These are phyloP conservation scores for Calliphora vomitoria DNA, from an alignment of 2,888 invertebrate species.

Conservation along the genomic window DNA sequence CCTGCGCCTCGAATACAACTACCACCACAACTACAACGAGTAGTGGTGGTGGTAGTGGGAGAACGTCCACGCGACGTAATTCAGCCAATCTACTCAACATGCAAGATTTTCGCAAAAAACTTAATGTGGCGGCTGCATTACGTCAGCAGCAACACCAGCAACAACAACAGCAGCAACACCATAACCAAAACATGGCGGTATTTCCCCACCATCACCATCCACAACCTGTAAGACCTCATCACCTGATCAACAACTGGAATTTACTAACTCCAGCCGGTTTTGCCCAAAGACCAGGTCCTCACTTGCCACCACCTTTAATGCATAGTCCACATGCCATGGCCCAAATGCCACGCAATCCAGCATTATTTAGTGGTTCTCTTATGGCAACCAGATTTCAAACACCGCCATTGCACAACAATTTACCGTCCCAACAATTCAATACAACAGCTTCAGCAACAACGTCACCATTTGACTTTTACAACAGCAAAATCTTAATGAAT, in stretches of 20 bases:
- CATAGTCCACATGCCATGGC: conserved; percentile 73
- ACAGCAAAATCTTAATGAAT: conserved; percentile 79
- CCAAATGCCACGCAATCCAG: conserved; percentile 66
- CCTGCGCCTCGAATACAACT: conserved; percentile 79
- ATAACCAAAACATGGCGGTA: conserved; percentile 55
- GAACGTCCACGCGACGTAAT: conserved; percentile 68
- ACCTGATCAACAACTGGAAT: conserved; percentile 71
- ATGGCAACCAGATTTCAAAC: conserved; percentile 68
- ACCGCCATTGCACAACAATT: conserved; percentile 66
- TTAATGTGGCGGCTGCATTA: conserved; percentile 69
- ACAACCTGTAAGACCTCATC: conserved; percentile 71
- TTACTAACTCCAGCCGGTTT: conserved; percentile 74
- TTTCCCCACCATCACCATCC: conserved; percentile 73
- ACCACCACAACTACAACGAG: conserved; percentile 61
- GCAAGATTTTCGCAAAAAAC: conserved; percentile 75
- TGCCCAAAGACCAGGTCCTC: conserved; percentile 49
- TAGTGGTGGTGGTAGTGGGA: conserved; percentile 61
- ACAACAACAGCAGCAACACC: conserved; percentile 61
- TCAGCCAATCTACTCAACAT: conserved; percentile 74
- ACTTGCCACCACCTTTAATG: conserved; percentile 70
- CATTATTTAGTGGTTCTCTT: conserved; percentile 61
- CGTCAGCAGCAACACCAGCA: conserved; percentile 71
- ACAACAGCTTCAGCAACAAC: conserved; percentile 72
- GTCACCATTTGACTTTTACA: conserved; percentile 67
- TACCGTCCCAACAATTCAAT: conserved; percentile 72